Base-by-base conservation (phyloP, 2,113 vertebrate genomes). In the Struthidea cinerea region DNA sequence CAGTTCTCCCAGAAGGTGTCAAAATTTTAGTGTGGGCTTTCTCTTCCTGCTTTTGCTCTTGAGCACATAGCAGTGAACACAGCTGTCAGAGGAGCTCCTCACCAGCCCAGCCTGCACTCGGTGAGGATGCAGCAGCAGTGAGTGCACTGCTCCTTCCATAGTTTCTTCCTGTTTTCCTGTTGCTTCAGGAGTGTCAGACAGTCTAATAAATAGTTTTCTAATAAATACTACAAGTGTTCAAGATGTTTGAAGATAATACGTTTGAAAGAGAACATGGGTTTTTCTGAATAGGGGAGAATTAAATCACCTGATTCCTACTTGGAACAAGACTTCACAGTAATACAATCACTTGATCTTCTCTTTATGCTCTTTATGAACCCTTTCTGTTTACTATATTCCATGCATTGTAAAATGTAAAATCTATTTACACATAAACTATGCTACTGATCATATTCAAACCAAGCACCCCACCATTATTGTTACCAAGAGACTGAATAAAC, bases 341-440 rank as follows among this genome's bases (percentile, higher is more conserved):
- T 37, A 64, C 41, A 79, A 74, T 79, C 17, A 50, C n/a, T 77
- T 56, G 44, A 16, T 74, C 50, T 86, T 93, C 64, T 33, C 47
- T 96, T 93, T 93, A 83, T 59, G 69, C 14, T 68, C 15, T 68
- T 79, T 69, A 33, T 20, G n/a, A 71, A 77, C 37, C 33, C 26
- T 63, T 91, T 81, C 44, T 93, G 11, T 86, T 95, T 87, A 50
- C 24, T 61, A 16, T 88, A 85, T 87, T 75, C 26, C 59, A 52
- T 39, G 26, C 23, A 69, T 33, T 84, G 39, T 46, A 90, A 56
- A 89, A 89, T 60, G 37, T 75, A 91, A 96, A 94, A 95, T 42
- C 42, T 94, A 49, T 60, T 96, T 96, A 80, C 46, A 94, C 50
- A 76, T 35, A 82, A 93, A 90, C 55, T 81, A 44, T 42, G 8